phyloP scores from a whole-genome alignment of 2,888 invertebrate genomes.

The Stegana nigrithorax region DNA sequence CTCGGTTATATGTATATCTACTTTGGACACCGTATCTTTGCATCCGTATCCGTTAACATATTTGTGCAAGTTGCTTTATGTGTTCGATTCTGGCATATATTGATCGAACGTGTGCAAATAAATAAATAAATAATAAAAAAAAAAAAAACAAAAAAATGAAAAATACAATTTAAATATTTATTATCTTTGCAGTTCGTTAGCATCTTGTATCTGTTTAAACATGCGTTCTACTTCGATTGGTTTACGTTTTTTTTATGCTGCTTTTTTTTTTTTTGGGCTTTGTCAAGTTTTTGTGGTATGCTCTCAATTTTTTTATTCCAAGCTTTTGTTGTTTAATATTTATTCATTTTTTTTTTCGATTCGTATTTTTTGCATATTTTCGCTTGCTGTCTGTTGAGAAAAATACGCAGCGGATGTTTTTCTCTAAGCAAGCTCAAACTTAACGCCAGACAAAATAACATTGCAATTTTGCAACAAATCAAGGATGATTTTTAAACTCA shows the following conservation, averaged over 20 bases:
- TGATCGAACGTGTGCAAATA: constrained; percentile 64
- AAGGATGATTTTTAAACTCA: too few species aligned
- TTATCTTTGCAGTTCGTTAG: constrained; percentile 63
- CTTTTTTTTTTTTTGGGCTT: background rate
- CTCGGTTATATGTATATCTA: constrained; percentile 1
- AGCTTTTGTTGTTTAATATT: too few species aligned
- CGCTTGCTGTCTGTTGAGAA: background rate
- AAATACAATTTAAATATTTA: constrained; percentile 64
- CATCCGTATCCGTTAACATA: background rate
- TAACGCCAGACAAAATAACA: too few species aligned
- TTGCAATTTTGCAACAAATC: too few species aligned
- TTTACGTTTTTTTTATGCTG: constrained; percentile 25
- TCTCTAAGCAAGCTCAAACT: too few species aligned
- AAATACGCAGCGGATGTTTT: too few species aligned
- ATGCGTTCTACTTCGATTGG: constrained; percentile 31
- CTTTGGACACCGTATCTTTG: background rate
- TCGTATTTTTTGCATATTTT: background rate
- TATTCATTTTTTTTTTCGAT: background rate
- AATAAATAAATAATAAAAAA: too few species aligned
- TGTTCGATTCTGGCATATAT: constrained; percentile 33
- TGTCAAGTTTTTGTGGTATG: too few species aligned
- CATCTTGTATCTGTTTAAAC: constrained; percentile 57
- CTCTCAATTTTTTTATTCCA: too few species aligned
- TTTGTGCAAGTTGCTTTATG: background rate
- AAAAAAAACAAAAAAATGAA: too few species aligned